phyloP scores from a whole-genome alignment of 2,888 invertebrate genomes.

The Drosophila colorata region DNA sequence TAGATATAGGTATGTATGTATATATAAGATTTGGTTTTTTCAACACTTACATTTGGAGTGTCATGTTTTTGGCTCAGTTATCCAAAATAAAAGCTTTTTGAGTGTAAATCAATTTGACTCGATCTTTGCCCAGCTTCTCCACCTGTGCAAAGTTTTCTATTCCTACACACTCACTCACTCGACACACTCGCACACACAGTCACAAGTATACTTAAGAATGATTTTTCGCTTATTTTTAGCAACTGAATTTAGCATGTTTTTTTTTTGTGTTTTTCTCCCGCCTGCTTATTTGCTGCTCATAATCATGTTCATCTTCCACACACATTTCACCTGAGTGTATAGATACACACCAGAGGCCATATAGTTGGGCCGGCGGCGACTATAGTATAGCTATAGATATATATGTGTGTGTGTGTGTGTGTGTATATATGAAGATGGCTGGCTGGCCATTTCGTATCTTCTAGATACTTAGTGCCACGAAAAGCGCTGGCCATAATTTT shows the following conservation, averaged over 20 bases:
- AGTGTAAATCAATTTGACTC: conserved; percentile 47
- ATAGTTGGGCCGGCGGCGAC: conserved; percentile 35
- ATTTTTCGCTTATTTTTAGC: conserved; percentile 82
- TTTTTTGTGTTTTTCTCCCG: conserved; percentile 50
- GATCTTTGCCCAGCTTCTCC: conserved; percentile 39
- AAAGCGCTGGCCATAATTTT: conserved; percentile 69
- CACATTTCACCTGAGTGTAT: conserved; percentile 83
- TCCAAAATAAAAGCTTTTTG: conserved; percentile 69
- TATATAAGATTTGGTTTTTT: conserved; percentile 10
- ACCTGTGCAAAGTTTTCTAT: conserved; percentile 60
- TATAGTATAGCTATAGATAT: conserved; percentile 18
- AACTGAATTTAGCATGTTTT: conserved; percentile 60
- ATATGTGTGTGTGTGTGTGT: conserved; percentile 26
- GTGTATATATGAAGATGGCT: conserved; percentile 23
- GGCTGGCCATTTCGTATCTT: conserved; percentile 63
- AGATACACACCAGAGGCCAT: conserved; percentile 51
- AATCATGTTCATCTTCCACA: conserved; percentile 81
- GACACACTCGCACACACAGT: conserved; percentile 16
- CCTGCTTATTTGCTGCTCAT: conserved; percentile 46
- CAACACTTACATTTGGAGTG: conserved; percentile 31
- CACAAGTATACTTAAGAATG: conserved; percentile 61
- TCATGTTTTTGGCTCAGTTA: conserved; percentile 46
- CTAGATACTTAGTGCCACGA: conserved; percentile 62
- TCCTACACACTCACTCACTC: conserved; percentile 20
- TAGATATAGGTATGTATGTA: not conserved